These are phyloP conservation scores for Ptychochromis oligacanthus DNA, from an alignment of 2,113 vertebrate genomes.

Conservation along the genomic window DNA sequence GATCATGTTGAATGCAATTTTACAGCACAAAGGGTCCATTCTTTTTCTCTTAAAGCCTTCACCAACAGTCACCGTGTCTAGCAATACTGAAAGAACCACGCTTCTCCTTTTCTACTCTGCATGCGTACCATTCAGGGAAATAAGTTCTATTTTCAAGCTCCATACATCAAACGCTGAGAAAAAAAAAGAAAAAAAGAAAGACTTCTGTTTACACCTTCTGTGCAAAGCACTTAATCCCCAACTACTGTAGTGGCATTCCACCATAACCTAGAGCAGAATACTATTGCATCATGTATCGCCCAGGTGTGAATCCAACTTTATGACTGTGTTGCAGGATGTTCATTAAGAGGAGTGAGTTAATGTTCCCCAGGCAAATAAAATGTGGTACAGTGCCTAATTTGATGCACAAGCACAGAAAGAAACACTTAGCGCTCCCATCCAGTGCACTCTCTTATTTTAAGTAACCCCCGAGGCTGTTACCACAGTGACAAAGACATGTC, in stretches of 20 bases:
- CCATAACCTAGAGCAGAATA: not conserved
- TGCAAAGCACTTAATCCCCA: not conserved
- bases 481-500: constrained; percentile 41
- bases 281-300: not conserved
- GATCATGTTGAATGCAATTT: not conserved
- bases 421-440: not conserved
- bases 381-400: constrained; percentile 1
- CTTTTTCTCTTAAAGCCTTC: not conserved
- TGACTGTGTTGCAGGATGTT: not conserved
- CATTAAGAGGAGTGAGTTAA: not conserved
- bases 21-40: not conserved
- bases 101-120: constrained; percentile 6
- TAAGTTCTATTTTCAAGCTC: not conserved
- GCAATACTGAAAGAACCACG: not conserved
- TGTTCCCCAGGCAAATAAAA: constrained; percentile 7
- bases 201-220: not conserved
- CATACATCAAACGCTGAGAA: not conserved
- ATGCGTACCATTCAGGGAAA: constrained; percentile 1
- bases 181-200: not conserved
- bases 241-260: not conserved
- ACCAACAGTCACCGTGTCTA: not conserved
- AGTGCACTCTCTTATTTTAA: constrained; percentile 31
- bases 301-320: not conserved
- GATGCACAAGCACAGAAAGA: constrained; percentile 21
- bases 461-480: constrained; percentile 50